These are phyloP conservation scores for Lateolabrax maculatus DNA, from an alignment of 2,797 vertebrate genomes.

Conservation along the genomic window DNA sequence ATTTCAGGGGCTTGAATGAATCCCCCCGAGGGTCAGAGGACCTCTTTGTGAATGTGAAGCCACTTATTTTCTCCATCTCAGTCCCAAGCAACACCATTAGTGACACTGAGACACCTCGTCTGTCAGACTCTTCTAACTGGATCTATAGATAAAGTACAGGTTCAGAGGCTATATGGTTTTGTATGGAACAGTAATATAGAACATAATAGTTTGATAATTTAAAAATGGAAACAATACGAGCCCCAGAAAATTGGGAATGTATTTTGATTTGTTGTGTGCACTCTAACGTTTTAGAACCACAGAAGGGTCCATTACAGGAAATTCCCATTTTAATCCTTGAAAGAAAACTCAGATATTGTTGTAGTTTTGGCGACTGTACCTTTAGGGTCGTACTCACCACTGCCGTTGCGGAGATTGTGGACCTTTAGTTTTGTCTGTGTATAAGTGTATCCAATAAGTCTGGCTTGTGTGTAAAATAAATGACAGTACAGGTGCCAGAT, in stretches of 20 bases:
- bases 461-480: conserved; percentile 26
- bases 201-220: conserved; percentile 3
- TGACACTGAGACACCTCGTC: conserved; percentile 31
- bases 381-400: neutral
- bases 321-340: neutral
- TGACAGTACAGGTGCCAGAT: conserved; percentile 36
- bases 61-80: conserved; percentile 60
- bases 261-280: neutral
- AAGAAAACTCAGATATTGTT: neutral
- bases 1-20: conserved; percentile 63
- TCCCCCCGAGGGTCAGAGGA: conserved; percentile 51
- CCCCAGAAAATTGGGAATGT: neutral
- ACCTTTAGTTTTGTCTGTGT: conserved; percentile 8
- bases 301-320: neutral
- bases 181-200: conserved; percentile 16
- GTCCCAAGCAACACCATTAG: conserved; percentile 30
- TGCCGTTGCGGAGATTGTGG: neutral
- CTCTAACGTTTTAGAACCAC: neutral
- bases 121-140: conserved; percentile 5
- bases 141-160: conserved; percentile 11
- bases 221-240: conserved; percentile 7
- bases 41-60: conserved; percentile 38
- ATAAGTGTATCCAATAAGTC: neutral
- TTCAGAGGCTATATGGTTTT: conserved; percentile 12
- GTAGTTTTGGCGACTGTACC: neutral